Evolutionary conservation across 2,797 vertebrate genomes (phyloP), one percentile per base, ranked within the genome.

Genomic region (Falco peregrinus): DNA sequence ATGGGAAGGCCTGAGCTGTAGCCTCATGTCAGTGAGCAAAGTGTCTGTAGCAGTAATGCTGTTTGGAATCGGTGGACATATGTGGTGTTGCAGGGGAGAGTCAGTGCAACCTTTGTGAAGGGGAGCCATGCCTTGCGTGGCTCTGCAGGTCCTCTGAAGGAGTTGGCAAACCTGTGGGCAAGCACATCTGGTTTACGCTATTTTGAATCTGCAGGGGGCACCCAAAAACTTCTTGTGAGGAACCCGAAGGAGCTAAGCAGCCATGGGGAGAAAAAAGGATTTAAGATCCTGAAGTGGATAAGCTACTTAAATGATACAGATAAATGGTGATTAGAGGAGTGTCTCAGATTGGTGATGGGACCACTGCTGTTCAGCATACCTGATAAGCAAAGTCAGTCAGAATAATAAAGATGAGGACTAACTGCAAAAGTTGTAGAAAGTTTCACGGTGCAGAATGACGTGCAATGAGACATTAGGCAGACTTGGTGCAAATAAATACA

Each of bases 81-180:
- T 0, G 2, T 24, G n/a, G 16, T 51, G 20, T 51, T 6, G 64
- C 8, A 21, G 43, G n/a, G 26, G 63, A 25, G 69, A 67, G 57
- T 45, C 82, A n/a, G 0, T 47, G 60, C 50, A 76, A 3, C 13
- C 28, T 41, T 43, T 48, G 20, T 24, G 8, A 39, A 56, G 75
- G 17, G 26, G 82, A 35, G 13, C 48, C 0, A 0, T 67, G 20
- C 57, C 26, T 39, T n/a, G 51, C 25, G 6, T 2, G 5, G 54
- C 21, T 87, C 47, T 74, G 39, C 39, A 31, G 24, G 24, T 56
- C 45, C 4, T 2, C 57, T n/a, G 60, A 65, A 53, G 59, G 63
- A 68, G 29, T 28, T 4, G 1, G 50, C 79, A 57, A 45, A 26
- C 16, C 31, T 57, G 15, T 48, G 51, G 25, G 54, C 63, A n/a